Conservation (phyloP, 2,888 invertebrate species). For the Cheilosia soror region DNA sequence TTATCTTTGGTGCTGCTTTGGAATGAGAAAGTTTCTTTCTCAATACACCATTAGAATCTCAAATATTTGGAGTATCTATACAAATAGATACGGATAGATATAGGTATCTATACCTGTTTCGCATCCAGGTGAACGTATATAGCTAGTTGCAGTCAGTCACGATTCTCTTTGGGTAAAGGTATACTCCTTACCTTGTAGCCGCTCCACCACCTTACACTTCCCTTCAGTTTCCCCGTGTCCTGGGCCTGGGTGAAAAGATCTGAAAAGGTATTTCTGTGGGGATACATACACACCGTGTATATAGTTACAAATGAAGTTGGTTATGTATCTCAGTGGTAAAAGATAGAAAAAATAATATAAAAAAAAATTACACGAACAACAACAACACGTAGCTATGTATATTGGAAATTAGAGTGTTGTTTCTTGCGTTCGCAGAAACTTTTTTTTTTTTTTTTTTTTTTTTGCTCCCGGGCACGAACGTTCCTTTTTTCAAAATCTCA, state of each 20-base stretch:
- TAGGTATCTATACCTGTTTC: constrained; percentile 11
- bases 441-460: constrained; percentile 20
- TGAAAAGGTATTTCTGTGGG: constrained; percentile 40
- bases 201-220: constrained; percentile 1
- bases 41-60: constrained; percentile 57
- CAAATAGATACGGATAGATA: constrained; percentile 15
- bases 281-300: constrained; percentile 31
- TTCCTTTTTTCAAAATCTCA: constrained; percentile 3
- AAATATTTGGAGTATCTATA: constrained; percentile 57
- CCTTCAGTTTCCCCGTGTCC: constrained; percentile 8
- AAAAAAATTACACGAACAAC: constrained; percentile 21
- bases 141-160: constrained; percentile 55
- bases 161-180: constrained; percentile 41
- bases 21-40: constrained; percentile 56
- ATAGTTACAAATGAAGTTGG: constrained; percentile 31
- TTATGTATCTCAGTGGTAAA: constrained; percentile 33
- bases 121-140: constrained; percentile 55
- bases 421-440: constrained; percentile 12
- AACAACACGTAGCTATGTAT: constrained; percentile 26
- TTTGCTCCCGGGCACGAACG: constrained; percentile 16
- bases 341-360: constrained; percentile 17
- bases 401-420: constrained; percentile 46
- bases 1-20: constrained; percentile 1
- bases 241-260: constrained; percentile 25
- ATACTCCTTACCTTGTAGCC: constrained; percentile 13